Conservation (phyloP, 2,113 vertebrate genomes). For the Globicephala melas region DNA sequence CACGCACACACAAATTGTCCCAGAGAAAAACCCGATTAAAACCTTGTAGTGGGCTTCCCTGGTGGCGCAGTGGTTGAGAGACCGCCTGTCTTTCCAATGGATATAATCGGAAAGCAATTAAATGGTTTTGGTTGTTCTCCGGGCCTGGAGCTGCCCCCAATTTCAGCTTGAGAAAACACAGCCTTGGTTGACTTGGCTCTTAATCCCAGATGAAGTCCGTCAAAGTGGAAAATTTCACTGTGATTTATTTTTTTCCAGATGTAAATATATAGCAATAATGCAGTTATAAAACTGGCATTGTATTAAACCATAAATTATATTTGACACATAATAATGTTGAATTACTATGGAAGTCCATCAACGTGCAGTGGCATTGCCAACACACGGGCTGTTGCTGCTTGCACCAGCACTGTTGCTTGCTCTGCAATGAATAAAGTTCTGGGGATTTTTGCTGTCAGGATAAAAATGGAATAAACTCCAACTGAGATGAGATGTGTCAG, state of each 20-base stretch:
- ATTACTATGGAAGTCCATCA: slow-evolving; percentile 75
- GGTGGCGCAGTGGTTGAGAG: too few species aligned
- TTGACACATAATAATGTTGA: slow-evolving; percentile 78
- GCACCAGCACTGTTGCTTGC: not conserved
- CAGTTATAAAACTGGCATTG: slow-evolving; percentile 73
- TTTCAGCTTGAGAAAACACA: slow-evolving; percentile 1
- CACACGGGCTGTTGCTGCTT: not conserved
- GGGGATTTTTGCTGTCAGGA: not conserved
- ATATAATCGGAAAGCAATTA: not conserved
- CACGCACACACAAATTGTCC: not conserved
- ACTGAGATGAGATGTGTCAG: not conserved
- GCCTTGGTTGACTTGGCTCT: not conserved
- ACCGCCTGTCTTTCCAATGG: too few species aligned
- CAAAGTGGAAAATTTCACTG: slow-evolving; percentile 63
- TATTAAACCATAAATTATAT: slow-evolving; percentile 78
- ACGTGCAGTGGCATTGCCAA: not conserved
- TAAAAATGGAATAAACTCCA: not conserved
- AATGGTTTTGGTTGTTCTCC: not conserved
- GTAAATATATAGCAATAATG: slow-evolving; percentile 76
- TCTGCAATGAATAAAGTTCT: not conserved
- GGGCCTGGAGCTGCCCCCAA: not conserved
- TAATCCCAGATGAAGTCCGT: slow-evolving; percentile 59
- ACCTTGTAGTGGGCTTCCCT: not conserved
- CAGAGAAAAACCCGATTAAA: not conserved
- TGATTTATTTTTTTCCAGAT: slow-evolving; percentile 77